phyloP scores from a whole-genome alignment of 2,797 vertebrate species.

The Smutsia gigantea region DNA sequence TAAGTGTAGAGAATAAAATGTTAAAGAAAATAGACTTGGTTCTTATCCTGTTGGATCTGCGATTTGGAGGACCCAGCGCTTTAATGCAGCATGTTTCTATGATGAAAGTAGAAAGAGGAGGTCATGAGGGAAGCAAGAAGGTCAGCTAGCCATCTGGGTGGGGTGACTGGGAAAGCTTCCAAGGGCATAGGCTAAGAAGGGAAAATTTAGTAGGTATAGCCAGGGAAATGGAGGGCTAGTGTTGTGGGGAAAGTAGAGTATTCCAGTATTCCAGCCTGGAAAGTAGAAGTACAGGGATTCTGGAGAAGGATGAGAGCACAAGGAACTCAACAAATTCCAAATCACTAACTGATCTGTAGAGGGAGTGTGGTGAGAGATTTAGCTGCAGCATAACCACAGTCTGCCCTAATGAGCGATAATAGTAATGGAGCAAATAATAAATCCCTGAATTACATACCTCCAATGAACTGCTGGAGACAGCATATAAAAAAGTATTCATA shows the following conservation, averaged over 20 bases:
- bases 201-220: not conserved
- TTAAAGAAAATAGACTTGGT: not conserved
- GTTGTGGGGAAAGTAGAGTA: fast-evolving
- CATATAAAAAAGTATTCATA: not conserved
- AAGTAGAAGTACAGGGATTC: not conserved
- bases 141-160: not conserved
- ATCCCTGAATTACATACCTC: not conserved
- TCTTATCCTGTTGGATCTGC: not conserved
- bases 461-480: not conserved
- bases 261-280: not conserved
- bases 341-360: not conserved
- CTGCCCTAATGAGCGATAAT: not conserved
- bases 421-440: not conserved
- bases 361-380: not conserved
- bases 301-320: not conserved
- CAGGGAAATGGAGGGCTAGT: not conserved
- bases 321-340: not conserved
- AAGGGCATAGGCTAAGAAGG: not conserved
- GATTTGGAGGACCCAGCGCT: not conserved
- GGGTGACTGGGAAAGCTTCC: not conserved
- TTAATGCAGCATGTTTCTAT: not conserved
- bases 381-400: not conserved
- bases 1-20: not conserved
- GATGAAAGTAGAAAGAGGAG: not conserved
- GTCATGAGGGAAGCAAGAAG: not conserved